Percentiles rank a stretch among this genome's conserved stretches.
Evolutionary conservation across 2,113 vertebrate species (phyloP).

Genomic region (Sceloporus undulatus): DNA sequence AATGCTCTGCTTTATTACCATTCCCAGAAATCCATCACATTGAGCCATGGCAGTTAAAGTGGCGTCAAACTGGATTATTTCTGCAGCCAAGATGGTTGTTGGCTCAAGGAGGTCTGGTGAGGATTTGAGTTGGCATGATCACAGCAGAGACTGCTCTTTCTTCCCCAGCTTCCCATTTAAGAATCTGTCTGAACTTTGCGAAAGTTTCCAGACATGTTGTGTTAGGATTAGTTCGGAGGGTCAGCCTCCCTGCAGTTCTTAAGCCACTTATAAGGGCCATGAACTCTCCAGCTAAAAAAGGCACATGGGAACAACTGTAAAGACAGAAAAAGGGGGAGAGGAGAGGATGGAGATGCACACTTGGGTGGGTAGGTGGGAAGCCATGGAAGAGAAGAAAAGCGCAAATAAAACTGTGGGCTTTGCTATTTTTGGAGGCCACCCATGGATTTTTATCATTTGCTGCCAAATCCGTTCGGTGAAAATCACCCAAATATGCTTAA

Average conservation of each 20-base stretch:
- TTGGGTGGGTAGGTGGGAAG: background rate
- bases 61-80: no score
- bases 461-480: background rate
- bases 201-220: background rate
- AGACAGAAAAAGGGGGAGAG: background rate
- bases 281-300: slow-evolving; percentile 26
- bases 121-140: background rate
- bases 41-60: no score
- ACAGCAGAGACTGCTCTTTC: background rate
- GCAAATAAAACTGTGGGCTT: no score
- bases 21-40: no score
- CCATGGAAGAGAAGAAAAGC: background rate
- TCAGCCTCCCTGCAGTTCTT: background rate
- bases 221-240: background rate
- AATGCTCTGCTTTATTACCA: no score
- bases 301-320: background rate
- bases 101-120: background rate
- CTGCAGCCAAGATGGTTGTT: no score
- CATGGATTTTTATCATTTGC: background rate
- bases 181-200: background rate
- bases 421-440: no score
- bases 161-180: background rate
- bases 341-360: background rate
- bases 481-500: background rate
- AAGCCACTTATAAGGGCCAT: slow-evolving; percentile 33